Conservation (phyloP, 2,888 invertebrate species). For the Melangyna quadrimaculata region DNA sequence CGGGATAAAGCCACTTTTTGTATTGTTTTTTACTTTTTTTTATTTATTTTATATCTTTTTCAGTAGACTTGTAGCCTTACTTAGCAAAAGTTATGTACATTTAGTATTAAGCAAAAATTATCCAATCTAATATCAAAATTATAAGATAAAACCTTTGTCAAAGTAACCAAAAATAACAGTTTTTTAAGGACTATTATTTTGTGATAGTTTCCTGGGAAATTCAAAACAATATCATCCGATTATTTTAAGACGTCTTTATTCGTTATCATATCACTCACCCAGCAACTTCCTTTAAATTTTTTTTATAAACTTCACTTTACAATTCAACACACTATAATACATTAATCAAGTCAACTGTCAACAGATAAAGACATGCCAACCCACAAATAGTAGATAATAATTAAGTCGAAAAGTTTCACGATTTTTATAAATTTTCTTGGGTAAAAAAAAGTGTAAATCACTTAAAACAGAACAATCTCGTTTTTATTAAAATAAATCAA, state of each 20-base stretch:
- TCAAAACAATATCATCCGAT: too few relatives aligned
- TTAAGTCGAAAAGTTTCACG: background rate
- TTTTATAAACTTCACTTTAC: background rate
- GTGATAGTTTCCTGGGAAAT: too few relatives aligned
- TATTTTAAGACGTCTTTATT: background rate
- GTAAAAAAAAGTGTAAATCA: background rate
- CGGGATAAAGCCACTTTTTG: too few relatives aligned
- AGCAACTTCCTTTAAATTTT: background rate
- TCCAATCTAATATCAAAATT: too few relatives aligned
- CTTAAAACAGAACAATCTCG: background rate
- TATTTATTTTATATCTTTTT: too few relatives aligned
- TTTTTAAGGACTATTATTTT: too few relatives aligned
- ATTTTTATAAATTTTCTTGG: background rate
- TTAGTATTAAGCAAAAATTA: too few relatives aligned
- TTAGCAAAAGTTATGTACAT: too few relatives aligned
- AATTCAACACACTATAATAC: background rate
- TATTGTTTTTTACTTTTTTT: too few relatives aligned
- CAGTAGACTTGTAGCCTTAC: too few relatives aligned
- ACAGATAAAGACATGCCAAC: background rate
- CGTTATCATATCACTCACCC: background rate
- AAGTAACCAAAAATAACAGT: too few relatives aligned
- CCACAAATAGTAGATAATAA: background rate
- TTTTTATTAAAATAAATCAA: background rate
- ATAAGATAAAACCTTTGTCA: too few relatives aligned
- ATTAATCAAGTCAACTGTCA: background rate